Evolutionary conservation across 2,888 invertebrate species (phyloP).

Genomic region (Ichneumon xanthorius): DNA sequence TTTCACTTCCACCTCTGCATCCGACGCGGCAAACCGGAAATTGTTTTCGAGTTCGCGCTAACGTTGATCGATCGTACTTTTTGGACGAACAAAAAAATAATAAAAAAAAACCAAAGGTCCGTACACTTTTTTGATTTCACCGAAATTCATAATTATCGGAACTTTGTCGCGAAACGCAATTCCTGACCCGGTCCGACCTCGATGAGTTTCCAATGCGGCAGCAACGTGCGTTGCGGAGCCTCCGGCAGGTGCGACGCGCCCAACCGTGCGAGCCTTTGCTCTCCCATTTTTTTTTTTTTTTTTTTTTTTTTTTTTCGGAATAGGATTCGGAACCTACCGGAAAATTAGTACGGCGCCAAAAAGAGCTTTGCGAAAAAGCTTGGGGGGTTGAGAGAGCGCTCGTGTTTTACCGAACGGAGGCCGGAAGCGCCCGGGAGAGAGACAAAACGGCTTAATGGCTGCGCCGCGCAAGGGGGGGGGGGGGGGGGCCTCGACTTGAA

Average conservation of each 20-base stretch:
- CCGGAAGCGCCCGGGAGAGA: slow-evolving; percentile 57
- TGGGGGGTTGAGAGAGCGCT: slow-evolving; percentile 9
- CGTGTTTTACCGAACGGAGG: slow-evolving; percentile 16
- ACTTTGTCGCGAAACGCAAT: neutral
- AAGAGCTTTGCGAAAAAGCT: slow-evolving; percentile 21
- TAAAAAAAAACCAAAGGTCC: neutral
- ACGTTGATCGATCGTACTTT: neutral
- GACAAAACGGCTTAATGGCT: slow-evolving; percentile 64
- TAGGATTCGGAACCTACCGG: slow-evolving; percentile 58
- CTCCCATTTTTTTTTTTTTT: neutral
- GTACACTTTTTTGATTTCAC: neutral
- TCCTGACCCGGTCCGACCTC: slow-evolving; percentile 40
- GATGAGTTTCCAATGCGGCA: slow-evolving; percentile 24
- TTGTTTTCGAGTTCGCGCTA: neutral
- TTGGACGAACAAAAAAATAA: neutral
- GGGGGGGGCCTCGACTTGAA: neutral
- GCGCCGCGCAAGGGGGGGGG: neutral
- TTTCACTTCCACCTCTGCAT: neutral
- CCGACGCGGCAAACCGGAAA: neutral
- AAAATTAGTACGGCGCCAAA: slow-evolving; percentile 63
- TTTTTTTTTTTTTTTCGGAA: slow-evolving; percentile 29
- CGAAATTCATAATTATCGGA: slow-evolving; percentile 12
- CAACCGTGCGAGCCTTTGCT: slow-evolving; percentile 36
- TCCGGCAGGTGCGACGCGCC: slow-evolving; percentile 21
- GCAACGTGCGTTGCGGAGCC: slow-evolving; percentile 12